Evolutionary conservation across 2,888 invertebrate species (phyloP), one percentile per base, ranked within the genome.

Genomic region (Eulithis prunata): DNA sequence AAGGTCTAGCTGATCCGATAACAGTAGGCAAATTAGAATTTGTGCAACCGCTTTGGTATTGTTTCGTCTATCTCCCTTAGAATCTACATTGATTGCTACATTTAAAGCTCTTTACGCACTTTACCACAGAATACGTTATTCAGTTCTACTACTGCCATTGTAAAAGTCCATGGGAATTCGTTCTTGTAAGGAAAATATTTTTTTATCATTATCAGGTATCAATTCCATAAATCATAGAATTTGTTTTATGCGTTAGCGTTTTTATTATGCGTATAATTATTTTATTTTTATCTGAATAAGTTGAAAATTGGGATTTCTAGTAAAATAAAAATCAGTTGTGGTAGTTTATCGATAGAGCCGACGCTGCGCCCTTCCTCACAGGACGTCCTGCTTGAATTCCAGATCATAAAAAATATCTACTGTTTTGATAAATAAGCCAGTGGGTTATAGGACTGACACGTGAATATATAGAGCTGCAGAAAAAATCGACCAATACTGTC

Each of bases 41-140:
- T 75, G 73, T 78, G 78, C 79, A 80, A 82, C 60, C 41, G 66
- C 71, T 64, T 64, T 71, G 68, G 78, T 80, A 84, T 83, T 83
- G 84, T 84, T 81, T 75, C 66, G 57, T 32, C 55, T 80, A 84
- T 85, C 83, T 67, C 67, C 46, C 64, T 71, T 61, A 63, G 68
- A 60, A 84, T 86, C 85, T 79, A 71, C 73, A 66, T 68, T 79
- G 80, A 84, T 82, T 80, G 79, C 78, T 67, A 68, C 72, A 75
- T 71, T 67, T 78, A 75, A 75, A 72, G 72, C 75, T 54, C 45
- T 14, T 55, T 70, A 65, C 69, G 71, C 71, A 69, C 59, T 53
- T 66, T 57, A 57, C 21, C 49, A 49, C 49, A 49, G 49, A 49
- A 49, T 49, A 49, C 21, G 2, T 41, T 3, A 13, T 14, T 6